These are phyloP conservation scores for Micrasema longulum DNA, from an alignment of 1,140 invertebrate species.

Conservation along the genomic window DNA sequence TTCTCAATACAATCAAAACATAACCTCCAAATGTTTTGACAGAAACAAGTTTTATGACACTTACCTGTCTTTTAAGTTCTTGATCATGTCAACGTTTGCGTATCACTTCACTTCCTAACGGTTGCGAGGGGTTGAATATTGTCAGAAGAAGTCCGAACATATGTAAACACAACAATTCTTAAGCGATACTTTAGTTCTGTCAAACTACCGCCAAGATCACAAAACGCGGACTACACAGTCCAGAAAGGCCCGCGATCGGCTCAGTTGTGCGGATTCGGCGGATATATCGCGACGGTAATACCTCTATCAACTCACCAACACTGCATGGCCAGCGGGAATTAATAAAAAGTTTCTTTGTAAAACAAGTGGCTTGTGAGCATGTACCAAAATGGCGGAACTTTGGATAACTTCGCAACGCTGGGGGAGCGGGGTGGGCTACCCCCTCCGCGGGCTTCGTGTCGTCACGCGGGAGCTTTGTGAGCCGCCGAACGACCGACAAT, in stretches of 20 bases:
- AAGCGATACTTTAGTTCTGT: constrained; percentile 40
- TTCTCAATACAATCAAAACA: constrained; percentile 51
- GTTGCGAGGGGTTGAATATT: constrained; percentile 53
- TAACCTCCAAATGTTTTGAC: constrained; percentile 47
- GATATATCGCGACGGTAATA: constrained; percentile 56
- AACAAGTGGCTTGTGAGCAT: constrained; percentile 71
- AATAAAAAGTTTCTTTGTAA: constrained; percentile 72
- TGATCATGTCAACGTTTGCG: constrained; percentile 48
- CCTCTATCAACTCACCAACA: constrained; percentile 69
- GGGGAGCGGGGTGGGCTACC: constrained; percentile 61
- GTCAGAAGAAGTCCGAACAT: constrained; percentile 6
- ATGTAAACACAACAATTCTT: constrained; percentile 48
- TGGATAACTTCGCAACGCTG: constrained; percentile 69
- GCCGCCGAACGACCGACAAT: background rate
- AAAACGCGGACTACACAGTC: constrained; percentile 65
- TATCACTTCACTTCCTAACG: constrained; percentile 63
- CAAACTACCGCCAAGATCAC: constrained; percentile 48
- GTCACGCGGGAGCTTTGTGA: constrained; percentile 25
- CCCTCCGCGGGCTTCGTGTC: constrained; percentile 59
- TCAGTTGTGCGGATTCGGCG: constrained; percentile 11
- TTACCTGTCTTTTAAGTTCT: constrained; percentile 39
- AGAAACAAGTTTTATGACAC: background rate
- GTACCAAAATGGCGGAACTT: constrained; percentile 71
- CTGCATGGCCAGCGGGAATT: constrained; percentile 70
- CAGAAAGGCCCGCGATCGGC: constrained; percentile 58